A percentile compares a stretch with the other conserved stretches of the same genome.
phyloP scores from a whole-genome alignment of 2,888 invertebrate genomes.

The Melinopterus prodromus region DNA sequence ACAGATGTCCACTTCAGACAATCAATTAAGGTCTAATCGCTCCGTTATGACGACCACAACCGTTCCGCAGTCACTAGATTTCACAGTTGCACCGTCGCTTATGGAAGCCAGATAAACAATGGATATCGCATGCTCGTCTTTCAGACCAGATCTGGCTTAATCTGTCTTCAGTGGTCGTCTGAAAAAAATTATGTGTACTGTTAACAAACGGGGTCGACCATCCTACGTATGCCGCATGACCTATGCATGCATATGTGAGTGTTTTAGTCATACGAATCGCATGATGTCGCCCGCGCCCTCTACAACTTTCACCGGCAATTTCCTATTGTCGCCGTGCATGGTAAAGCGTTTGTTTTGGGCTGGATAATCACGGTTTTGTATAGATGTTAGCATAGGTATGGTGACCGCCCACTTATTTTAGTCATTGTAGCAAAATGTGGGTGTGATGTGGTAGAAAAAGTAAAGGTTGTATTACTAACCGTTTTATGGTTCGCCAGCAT shows the following conservation, averaged over 20 bases:
- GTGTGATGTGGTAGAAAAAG: no score
- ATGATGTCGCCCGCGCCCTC: no score
- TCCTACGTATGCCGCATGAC: neutral
- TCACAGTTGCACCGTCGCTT: neutral
- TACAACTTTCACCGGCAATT: no score
- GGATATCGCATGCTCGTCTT: neutral
- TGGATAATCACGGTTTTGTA: no score
- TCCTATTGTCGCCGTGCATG: no score
- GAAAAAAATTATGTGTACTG: neutral
- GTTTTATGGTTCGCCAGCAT: no score
- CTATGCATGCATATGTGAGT: neutral
- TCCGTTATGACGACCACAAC: neutral
- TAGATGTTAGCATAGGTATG: no score
- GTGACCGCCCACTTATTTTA: no score
- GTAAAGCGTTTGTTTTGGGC: no score
- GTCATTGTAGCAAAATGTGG: no score
- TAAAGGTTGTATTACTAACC: no score
- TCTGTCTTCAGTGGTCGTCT: neutral
- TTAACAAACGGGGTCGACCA: neutral
- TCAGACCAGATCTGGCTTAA: neutral
- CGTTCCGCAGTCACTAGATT: neutral
- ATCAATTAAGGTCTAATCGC: neutral
- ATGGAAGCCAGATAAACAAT: neutral
- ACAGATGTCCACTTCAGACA: neutral
- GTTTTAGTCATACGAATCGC: no score